Conservation (phyloP, 1,140 invertebrate species). For the Papilio xuthus region DNA sequence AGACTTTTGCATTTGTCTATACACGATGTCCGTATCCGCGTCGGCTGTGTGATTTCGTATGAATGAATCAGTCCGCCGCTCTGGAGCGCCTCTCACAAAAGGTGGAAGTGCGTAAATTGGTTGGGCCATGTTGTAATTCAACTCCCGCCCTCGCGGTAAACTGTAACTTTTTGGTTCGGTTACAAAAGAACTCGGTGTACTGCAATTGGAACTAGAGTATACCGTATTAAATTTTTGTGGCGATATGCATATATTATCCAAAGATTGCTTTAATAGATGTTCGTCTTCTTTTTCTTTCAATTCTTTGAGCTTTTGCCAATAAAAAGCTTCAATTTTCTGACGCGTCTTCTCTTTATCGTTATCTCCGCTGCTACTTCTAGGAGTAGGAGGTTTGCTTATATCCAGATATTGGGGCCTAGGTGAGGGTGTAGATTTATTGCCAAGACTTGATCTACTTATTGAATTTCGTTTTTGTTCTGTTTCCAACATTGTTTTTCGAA, state of each 20-base stretch:
- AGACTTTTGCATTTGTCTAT: constrained; percentile 62
- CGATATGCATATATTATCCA: constrained; percentile 48
- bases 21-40: constrained; percentile 55
- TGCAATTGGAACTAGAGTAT: constrained; percentile 57
- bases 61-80: constrained; percentile 69
- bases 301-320: constrained; percentile 83
- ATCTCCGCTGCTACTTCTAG: constrained; percentile 46
- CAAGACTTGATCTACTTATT: constrained; percentile 52
- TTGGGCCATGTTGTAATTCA: constrained; percentile 53
- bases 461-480: constrained; percentile 71
- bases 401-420: constrained; percentile 47
- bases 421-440: constrained; percentile 56
- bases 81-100: constrained; percentile 61
- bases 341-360: constrained; percentile 74
- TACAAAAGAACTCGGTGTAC: constrained; percentile 58
- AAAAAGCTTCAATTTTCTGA: constrained; percentile 83
- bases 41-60: constrained; percentile 48
- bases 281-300: constrained; percentile 82
- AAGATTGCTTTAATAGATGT: constrained; percentile 70
- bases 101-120: constrained; percentile 49
- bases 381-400: constrained; percentile 39
- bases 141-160: constrained; percentile 58
- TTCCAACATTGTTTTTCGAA: constrained; percentile 69
- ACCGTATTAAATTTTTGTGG: constrained; percentile 40
- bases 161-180: constrained; percentile 59